Conservation (phyloP, 2,113 vertebrate species). For the Oxyura jamaicensis region DNA sequence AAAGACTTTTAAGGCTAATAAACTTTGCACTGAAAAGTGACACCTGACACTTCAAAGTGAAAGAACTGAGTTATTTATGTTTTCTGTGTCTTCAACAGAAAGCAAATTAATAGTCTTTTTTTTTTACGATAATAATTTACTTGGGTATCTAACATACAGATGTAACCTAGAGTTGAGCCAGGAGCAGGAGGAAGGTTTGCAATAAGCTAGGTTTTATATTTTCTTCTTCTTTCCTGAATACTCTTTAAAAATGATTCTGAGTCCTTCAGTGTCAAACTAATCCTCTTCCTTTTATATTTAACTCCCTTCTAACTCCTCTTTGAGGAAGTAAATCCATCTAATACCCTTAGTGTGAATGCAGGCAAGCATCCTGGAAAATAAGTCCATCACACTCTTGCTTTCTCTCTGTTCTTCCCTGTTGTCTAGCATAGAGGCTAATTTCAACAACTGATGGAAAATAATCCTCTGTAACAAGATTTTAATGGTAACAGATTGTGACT, state of each 20-base stretch:
- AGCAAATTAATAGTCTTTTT: conserved; percentile 1
- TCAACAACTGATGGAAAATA: conserved; percentile 53
- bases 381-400: background rate
- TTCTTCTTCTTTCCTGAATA: conserved; percentile 11
- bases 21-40: conserved; percentile 32
- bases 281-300: conserved; percentile 55
- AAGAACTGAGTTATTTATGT: conserved; percentile 7
- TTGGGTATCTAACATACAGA: background rate
- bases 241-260: background rate
- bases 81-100: background rate
- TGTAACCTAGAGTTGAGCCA: background rate
- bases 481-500: conserved; percentile 55
- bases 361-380: conserved; percentile 29
- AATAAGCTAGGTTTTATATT: conserved; percentile 4
- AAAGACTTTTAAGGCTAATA: conserved; percentile 4
- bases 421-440: conserved; percentile 30
- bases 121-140: background rate
- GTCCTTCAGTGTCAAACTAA: conserved; percentile 29
- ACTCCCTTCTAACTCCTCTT: conserved; percentile 36
- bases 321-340: conserved; percentile 62
- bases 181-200: background rate
- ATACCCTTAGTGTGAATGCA: conserved; percentile 8
- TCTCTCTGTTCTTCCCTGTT: conserved; percentile 31
- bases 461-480: conserved; percentile 58
- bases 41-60: conserved; percentile 46